Conservation (phyloP, 2,888 invertebrate species). For the Ornithoptera priamus region DNA sequence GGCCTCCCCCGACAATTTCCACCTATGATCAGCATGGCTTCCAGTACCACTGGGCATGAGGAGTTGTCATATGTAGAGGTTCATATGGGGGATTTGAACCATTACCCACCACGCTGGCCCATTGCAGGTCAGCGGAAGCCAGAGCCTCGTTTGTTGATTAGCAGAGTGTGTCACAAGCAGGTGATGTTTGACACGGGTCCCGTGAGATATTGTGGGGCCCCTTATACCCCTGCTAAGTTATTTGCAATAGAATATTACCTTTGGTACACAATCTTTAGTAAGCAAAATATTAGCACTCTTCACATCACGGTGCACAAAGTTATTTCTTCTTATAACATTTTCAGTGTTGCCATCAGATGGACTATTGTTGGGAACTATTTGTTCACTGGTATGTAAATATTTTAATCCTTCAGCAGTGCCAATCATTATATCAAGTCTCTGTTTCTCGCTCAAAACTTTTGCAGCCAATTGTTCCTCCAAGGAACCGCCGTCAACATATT, state of each 20-base stretch:
- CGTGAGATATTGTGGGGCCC: too few species aligned
- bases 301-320: slow-evolving; percentile 88
- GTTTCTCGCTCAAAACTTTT: slow-evolving; percentile 72
- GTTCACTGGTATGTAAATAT: slow-evolving; percentile 81
- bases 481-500: slow-evolving; percentile 88
- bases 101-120: too few species aligned
- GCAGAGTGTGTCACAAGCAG: too few species aligned
- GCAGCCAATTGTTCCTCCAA: slow-evolving; percentile 83
- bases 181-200: too few species aligned
- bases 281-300: slow-evolving; percentile 90
- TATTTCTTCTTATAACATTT: slow-evolving; percentile 53
- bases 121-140: too few species aligned
- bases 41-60: too few species aligned
- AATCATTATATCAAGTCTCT: slow-evolving; percentile 81
- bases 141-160: too few species aligned
- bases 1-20: too few species aligned
- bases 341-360: slow-evolving; percentile 35
- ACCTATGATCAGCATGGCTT: too few species aligned
- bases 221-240: too few species aligned
- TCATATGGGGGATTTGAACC: too few species aligned
- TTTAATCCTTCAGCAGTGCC: slow-evolving; percentile 85
- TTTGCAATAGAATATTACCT: slow-evolving; percentile 61
- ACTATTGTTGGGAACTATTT: slow-evolving; percentile 37
- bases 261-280: slow-evolving; percentile 83
- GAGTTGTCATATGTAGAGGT: too few species aligned